Evolutionary conservation across 2,797 vertebrate genomes (phyloP).

Genomic region (Sternarchorhynchus goeldii): DNA sequence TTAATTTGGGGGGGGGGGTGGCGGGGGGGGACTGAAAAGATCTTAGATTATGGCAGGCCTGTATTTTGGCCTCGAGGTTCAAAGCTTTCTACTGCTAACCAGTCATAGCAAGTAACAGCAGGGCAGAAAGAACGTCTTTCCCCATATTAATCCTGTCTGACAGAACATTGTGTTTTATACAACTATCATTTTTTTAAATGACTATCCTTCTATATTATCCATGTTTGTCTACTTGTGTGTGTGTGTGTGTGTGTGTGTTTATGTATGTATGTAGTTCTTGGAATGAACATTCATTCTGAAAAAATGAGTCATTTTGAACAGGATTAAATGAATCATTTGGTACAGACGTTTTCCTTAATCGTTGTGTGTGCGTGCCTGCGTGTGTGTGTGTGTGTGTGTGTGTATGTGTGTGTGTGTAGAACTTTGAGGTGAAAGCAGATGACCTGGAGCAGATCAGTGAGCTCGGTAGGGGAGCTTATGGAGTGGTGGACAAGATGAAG

Average conservation of each 20-base stretch:
- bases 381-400: neutral
- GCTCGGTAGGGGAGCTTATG: constrained; percentile 94
- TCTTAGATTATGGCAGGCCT: constrained; percentile 2
- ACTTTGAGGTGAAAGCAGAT: constrained; percentile 98
- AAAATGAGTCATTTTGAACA: too few species aligned
- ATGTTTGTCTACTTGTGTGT: too few species aligned
- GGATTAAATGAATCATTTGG: neutral
- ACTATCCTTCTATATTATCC: too few species aligned
- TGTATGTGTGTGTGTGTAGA: constrained; percentile 70
- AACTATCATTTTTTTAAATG: too few species aligned
- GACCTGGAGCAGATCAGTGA: constrained; percentile 94
- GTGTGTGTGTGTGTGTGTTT: too few species aligned
- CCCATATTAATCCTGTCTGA: neutral
- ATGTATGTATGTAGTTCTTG: too few species aligned
- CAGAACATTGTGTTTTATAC: too few species aligned
- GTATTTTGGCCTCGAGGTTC: constrained; percentile 28
- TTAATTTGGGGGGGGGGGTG: constrained; percentile 31
- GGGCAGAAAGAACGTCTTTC: constrained; percentile 8
- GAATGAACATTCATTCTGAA: too few species aligned
- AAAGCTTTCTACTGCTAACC: constrained; percentile 38
- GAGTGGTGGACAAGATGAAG: constrained; percentile 96
- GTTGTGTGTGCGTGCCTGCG: neutral
- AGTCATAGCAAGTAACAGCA: constrained; percentile 29
- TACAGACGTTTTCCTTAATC: neutral
- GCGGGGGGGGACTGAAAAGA: neutral